Evolutionary conservation across 2,797 vertebrate genomes (phyloP).

Genomic region (Aphelocoma californica): DNA sequence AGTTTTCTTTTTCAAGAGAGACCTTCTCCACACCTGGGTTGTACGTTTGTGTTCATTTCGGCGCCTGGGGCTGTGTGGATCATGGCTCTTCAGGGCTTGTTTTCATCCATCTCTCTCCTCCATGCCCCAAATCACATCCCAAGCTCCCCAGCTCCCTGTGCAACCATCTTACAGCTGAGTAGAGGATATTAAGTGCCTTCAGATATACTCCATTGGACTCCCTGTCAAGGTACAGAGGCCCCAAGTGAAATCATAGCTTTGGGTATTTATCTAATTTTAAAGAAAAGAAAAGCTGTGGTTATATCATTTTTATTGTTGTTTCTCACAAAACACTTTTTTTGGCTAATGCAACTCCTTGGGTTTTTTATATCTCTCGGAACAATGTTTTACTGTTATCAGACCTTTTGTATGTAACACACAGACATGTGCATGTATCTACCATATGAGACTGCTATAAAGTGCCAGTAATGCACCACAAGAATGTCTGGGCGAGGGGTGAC

Average conservation of each 20-base stretch:
- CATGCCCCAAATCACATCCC: slow-evolving; percentile 39
- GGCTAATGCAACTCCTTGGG: slow-evolving; percentile 77
- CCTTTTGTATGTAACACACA: slow-evolving; percentile 73
- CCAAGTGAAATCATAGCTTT: slow-evolving; percentile 68
- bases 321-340: slow-evolving; percentile 78
- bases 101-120: slow-evolving; percentile 61
- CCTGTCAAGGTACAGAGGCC: slow-evolving; percentile 63
- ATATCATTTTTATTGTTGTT: slow-evolving; percentile 73
- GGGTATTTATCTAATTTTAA: slow-evolving; percentile 68
- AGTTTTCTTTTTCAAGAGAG: slow-evolving; percentile 59
- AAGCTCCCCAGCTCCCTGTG: slow-evolving; percentile 48
- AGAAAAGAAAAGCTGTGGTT: slow-evolving; percentile 81
- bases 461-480: slow-evolving; percentile 67
- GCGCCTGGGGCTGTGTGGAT: slow-evolving; percentile 79
- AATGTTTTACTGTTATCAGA: slow-evolving; percentile 69
- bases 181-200: slow-evolving; percentile 92
- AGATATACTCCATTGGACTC: slow-evolving; percentile 72
- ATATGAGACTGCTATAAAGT: slow-evolving; percentile 69
- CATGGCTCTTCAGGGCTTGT: slow-evolving; percentile 75
- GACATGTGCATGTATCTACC: slow-evolving; percentile 70
- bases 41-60: slow-evolving; percentile 61
- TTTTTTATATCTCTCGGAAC: slow-evolving; percentile 65
- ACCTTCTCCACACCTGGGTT: slow-evolving; percentile 51
- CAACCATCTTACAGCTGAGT: slow-evolving; percentile 74
- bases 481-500: slow-evolving; percentile 11